A percentile compares a stretch with the other conserved stretches of the same genome.
These are phyloP conservation scores for Macquaria australasica DNA, from an alignment of 2,113 vertebrate genomes.

Conservation along the genomic window DNA sequence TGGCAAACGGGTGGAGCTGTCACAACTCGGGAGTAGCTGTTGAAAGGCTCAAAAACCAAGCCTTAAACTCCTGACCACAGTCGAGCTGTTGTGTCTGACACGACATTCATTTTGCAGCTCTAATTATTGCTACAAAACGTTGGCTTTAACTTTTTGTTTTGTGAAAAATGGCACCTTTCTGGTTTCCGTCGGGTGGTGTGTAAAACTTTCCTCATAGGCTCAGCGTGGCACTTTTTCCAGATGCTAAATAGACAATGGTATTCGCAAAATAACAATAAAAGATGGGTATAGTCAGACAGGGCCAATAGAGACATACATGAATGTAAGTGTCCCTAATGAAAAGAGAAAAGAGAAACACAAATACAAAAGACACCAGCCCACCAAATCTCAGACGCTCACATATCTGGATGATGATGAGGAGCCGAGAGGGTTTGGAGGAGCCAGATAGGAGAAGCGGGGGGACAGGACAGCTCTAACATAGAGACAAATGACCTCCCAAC, in stretches of 20 bases:
- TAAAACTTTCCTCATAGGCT: conserved; percentile 12
- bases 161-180: conserved; percentile 42
- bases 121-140: conserved; percentile 41
- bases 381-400: conserved; percentile 15
- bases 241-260: conserved; percentile 34
- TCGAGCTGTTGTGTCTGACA: conserved; percentile 33
- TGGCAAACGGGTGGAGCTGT: conserved; percentile 24
- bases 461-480: conserved; percentile 61
- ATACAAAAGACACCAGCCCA: background rate
- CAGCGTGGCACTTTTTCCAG: conserved; percentile 9
- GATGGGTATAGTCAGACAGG: conserved; percentile 34
- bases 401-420: conserved; percentile 51
- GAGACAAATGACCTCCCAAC: conserved; percentile 71
- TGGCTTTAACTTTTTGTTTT: conserved; percentile 29
- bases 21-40: conserved; percentile 26
- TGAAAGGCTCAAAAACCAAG: conserved; percentile 41
- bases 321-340: conserved; percentile 22
- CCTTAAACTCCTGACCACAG: conserved; percentile 44
- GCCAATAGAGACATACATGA: conserved; percentile 5
- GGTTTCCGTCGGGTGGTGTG: background rate
- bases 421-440: conserved; percentile 46
- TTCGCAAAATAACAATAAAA: conserved; percentile 39
- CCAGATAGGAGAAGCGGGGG: conserved; percentile 37
- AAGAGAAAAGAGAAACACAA: conserved; percentile 38
- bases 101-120: conserved; percentile 41